Conservation (phyloP, 2,113 vertebrate species). For the Heterochromis multidens region DNA sequence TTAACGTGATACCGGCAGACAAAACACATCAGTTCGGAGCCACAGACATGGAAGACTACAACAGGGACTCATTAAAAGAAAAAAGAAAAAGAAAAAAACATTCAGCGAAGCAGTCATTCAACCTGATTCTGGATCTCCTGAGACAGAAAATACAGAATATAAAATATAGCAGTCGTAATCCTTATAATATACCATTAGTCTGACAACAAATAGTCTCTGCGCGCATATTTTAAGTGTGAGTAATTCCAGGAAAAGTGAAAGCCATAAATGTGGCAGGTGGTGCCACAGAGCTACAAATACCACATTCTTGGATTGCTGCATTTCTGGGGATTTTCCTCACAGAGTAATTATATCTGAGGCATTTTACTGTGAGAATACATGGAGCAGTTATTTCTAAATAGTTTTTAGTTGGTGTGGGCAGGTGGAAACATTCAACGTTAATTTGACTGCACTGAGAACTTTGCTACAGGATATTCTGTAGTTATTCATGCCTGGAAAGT, state of each 20-base stretch:
- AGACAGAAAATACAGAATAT: background rate
- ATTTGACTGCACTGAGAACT: background rate
- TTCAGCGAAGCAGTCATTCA: background rate
- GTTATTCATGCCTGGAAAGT: background rate
- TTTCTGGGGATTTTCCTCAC: conserved; percentile 26
- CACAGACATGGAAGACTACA: background rate
- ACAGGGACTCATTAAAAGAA: background rate
- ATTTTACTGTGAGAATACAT: background rate
- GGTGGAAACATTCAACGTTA: background rate
- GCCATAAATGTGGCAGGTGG: conserved; percentile 45
- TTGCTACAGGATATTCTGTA: background rate
- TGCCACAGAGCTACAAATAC: conserved; percentile 10
- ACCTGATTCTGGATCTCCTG: background rate
- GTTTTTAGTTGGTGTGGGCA: background rate
- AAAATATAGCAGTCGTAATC: background rate
- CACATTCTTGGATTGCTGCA: conserved; percentile 12
- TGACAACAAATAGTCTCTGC: conserved; percentile 8
- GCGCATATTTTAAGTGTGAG: conserved; percentile 48
- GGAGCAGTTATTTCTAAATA: background rate
- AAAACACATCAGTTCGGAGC: background rate
- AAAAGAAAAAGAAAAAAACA: background rate
- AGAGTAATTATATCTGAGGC: background rate
- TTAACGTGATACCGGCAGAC: background rate
- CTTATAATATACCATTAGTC: background rate
- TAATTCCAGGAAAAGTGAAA: conserved; percentile 32